phyloP scores from a whole-genome alignment of 2,113 vertebrate species.

The Gallinago jamesoni region DNA sequence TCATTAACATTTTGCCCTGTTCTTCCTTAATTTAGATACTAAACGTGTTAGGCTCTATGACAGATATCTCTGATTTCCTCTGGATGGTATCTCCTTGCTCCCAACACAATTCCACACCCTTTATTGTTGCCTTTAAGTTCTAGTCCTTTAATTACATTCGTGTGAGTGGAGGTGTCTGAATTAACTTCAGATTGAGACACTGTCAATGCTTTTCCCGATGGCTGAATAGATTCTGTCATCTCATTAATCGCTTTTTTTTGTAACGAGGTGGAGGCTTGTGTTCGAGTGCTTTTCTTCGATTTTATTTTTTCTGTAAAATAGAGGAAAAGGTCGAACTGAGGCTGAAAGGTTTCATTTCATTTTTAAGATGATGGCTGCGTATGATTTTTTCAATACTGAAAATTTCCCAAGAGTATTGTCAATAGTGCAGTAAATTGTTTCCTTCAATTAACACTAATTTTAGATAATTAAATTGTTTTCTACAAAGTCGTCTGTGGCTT shows the following conservation, averaged over 20 bases:
- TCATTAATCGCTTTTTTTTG: not conserved
- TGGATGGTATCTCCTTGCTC: not conserved
- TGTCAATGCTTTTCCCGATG: not conserved
- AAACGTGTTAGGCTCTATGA: not conserved
- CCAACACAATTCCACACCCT: not conserved
- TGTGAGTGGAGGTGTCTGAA: not conserved
- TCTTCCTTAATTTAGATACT: not conserved
- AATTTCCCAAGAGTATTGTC: not conserved
- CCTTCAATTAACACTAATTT: not conserved
- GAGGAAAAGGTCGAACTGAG: not conserved
- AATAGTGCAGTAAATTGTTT: not conserved
- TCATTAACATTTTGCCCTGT: not conserved
- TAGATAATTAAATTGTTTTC: not conserved
- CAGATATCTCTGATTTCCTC: not conserved
- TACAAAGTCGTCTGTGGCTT: not conserved
- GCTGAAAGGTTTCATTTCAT: not conserved
- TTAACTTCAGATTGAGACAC: not conserved
- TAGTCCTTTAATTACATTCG: not conserved
- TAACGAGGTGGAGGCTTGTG: not conserved
- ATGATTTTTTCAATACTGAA: not conserved
- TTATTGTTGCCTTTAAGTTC: not conserved
- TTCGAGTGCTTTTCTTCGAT: not conserved
- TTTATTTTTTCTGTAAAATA: not conserved
- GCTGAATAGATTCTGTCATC: not conserved
- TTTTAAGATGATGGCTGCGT: not conserved